These are phyloP conservation scores for Premnoplex brunnescens DNA, from an alignment of 2,797 vertebrate species.

Conservation along the genomic window DNA sequence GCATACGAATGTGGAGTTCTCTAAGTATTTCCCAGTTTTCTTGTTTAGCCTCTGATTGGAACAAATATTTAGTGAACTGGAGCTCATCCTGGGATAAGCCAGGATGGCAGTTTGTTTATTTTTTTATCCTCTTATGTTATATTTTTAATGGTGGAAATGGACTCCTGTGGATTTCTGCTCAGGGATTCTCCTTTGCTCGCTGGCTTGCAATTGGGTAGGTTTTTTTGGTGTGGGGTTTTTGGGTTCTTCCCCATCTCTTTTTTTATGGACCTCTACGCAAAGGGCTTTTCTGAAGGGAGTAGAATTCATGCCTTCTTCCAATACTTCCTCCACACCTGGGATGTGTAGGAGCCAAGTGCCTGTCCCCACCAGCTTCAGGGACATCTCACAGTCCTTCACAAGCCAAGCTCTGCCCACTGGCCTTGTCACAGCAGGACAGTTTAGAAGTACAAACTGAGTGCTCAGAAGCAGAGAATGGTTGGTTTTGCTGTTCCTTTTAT, in stretches of 20 bases:
- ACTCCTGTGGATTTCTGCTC: background rate
- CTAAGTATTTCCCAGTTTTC: background rate
- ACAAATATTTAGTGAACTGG: background rate
- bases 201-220: background rate
- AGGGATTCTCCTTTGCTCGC: background rate
- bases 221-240: background rate
- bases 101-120: background rate
- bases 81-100: background rate
- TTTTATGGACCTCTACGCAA: background rate
- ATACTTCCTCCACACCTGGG: rapidly evolving
- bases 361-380: background rate
- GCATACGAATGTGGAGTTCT: background rate
- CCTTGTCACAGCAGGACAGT: background rate
- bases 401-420: background rate
- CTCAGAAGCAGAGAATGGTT: background rate
- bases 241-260: background rate
- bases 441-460: background rate
- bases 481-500: background rate
- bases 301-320: background rate
- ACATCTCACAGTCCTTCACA: background rate
- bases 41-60: background rate
- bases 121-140: background rate
- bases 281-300: background rate
- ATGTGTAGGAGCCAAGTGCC: background rate
- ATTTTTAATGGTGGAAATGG: background rate